These are phyloP conservation scores for Watsonalla binaria DNA, from an alignment of 2,888 invertebrate species.

Conservation along the genomic window DNA sequence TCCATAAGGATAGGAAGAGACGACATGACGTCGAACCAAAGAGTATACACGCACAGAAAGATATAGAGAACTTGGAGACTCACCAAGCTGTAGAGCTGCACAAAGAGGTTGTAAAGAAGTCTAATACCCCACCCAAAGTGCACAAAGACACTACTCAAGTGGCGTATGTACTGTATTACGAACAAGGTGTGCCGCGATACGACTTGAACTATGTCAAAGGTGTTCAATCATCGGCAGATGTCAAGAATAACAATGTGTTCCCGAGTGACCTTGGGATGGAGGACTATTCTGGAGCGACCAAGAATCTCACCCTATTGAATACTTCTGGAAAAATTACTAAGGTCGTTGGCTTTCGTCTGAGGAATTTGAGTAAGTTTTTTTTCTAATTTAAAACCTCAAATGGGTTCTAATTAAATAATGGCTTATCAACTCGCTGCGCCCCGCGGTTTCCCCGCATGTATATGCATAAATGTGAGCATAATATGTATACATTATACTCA, in stretches of 20 bases:
- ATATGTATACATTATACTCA: too few species aligned
- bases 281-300: slow-evolving; percentile 49
- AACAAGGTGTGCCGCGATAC: slow-evolving; percentile 56
- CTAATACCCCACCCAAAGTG: slow-evolving; percentile 29
- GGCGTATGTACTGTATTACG: slow-evolving; percentile 68
- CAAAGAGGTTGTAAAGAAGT: slow-evolving; percentile 60
- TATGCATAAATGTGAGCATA: too few species aligned
- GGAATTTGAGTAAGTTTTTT: slow-evolving; percentile 60
- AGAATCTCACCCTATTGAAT: slow-evolving; percentile 61
- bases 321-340: slow-evolving; percentile 59
- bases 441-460: too few species aligned
- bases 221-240: slow-evolving; percentile 46
- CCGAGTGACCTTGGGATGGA: slow-evolving; percentile 58
- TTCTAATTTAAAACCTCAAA: too few species aligned
- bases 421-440: too few species aligned
- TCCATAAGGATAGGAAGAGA: slow-evolving; percentile 61
- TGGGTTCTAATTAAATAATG: too few species aligned
- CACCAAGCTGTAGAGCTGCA: slow-evolving; percentile 44
- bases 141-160: slow-evolving; percentile 52
- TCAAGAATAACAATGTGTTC: slow-evolving; percentile 56
- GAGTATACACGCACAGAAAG: slow-evolving; percentile 38
- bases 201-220: slow-evolving; percentile 40
- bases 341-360: slow-evolving; percentile 64
- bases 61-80: slow-evolving; percentile 39
- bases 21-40: slow-evolving; percentile 55